A percentile compares a stretch with the other conserved stretches of the same genome.
Evolutionary conservation across 2,113 vertebrate genomes (phyloP).

Genomic region (Turnix velox): DNA sequence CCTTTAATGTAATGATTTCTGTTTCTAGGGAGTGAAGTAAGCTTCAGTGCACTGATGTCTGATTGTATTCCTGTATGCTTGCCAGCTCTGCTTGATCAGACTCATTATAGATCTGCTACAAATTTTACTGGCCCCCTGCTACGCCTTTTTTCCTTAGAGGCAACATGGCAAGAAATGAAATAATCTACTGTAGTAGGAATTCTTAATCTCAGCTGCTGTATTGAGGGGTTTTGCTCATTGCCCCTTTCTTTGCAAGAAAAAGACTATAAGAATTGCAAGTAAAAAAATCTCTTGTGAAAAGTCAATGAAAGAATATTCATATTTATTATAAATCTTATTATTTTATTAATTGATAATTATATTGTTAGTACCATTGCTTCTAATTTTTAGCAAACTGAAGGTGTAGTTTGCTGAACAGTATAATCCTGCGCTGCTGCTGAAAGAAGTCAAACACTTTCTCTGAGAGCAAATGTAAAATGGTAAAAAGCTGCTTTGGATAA

Average conservation of each 20-base stretch:
- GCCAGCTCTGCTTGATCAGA: background rate
- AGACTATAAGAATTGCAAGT: background rate
- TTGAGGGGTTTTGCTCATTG: background rate
- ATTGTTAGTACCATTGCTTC: background rate
- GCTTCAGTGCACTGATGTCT: slow-evolving; percentile 1
- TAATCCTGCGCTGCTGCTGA: background rate
- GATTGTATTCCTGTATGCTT: background rate
- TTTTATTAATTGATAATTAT: background rate
- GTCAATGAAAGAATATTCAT: background rate
- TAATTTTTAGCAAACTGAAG: background rate
- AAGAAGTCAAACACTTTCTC: background rate
- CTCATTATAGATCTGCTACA: background rate
- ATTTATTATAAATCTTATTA: background rate
- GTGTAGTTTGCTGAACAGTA: background rate
- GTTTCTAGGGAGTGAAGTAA: slow-evolving; percentile 15
- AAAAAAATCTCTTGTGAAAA: background rate
- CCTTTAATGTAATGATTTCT: slow-evolving; percentile 20
- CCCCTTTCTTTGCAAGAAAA: background rate
- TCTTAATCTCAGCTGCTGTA: background rate
- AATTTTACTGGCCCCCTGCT: slow-evolving; percentile 4
- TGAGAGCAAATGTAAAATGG: background rate
- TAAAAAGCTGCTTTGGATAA: background rate
- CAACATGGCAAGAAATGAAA: background rate
- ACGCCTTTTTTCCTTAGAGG: background rate
- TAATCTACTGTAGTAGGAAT: background rate